These are phyloP conservation scores for Napeogenes inachia DNA, from an alignment of 2,888 invertebrate species.

Conservation along the genomic window DNA sequence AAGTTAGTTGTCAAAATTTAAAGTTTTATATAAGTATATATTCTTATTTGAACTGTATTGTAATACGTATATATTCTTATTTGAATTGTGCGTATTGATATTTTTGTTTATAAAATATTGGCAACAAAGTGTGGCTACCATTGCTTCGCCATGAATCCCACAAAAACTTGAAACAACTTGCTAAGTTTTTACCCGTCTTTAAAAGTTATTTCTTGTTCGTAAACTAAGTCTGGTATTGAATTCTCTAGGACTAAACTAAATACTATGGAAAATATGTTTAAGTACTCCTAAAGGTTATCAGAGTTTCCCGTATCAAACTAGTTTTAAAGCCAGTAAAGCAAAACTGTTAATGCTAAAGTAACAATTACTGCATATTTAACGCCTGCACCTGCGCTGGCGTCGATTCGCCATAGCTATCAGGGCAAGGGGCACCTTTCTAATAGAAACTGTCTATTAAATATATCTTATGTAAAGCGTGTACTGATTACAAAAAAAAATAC, in stretches of 20 bases:
- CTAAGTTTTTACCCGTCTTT: constrained; percentile 20
- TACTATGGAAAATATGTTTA: no score
- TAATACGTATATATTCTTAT: no score
- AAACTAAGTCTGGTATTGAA: constrained; percentile 12
- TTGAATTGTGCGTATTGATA: no score
- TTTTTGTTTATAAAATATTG: no score
- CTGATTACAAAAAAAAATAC: background rate
- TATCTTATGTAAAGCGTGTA: constrained; percentile 1
- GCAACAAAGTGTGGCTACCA: no score
- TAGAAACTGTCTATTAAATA: constrained; percentile 38
- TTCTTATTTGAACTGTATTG: no score
- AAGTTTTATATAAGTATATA: no score
- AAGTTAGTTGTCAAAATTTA: no score
- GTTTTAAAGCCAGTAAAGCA: constrained; percentile 11
- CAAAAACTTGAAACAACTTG: constrained; percentile 27
- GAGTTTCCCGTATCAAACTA: no score
- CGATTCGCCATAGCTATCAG: constrained; percentile 42
- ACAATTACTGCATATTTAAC: constrained; percentile 17
- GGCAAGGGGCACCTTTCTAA: constrained; percentile 51
- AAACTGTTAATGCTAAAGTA: constrained; percentile 13
- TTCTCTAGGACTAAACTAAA: background rate
- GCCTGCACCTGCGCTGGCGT: constrained; percentile 25
- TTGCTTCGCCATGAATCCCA: constrained; percentile 29
- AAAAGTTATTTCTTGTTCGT: constrained; percentile 13
- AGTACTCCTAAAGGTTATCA: background rate